Base-by-base conservation (phyloP, 2,113 vertebrate species). In the Rhynchomys soricoides region DNA sequence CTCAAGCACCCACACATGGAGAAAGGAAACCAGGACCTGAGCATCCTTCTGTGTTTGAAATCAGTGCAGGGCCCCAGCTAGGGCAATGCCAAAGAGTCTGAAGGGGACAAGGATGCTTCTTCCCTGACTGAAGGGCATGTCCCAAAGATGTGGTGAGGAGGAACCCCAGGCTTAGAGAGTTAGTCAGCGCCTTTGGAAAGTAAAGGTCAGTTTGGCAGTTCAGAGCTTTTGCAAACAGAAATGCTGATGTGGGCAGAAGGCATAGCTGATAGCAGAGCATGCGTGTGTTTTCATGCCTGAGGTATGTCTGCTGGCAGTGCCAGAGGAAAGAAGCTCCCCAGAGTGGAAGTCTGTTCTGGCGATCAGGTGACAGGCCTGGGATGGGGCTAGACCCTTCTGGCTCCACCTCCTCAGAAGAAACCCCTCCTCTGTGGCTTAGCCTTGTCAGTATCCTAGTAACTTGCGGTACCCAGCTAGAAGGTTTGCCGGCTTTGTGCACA, bases 371-470 rank as follows among this genome's bases (percentile, higher is more conserved):
- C 16, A 34, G 82, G 82, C 59, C 59, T 34, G 15, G 40, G 59
- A 3, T 6, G 55, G 19, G 37, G 48, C 7, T 34, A 2, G n/a
- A 2, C 4, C 40, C 34, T 48, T 70, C 79, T 7, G 17, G 22
- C 21, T 37, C 43, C 59, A 34, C 21, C 31, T 10, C 40, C 17
- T 26, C 6, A 26, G 78, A 52, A 19, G 82, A 81, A 29, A 50
- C 8, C 0, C 22, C 79, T 82, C 7, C 6, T 0, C 16, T 43
- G 6, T 5, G 7, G 64, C 34, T 26, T 16, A 79, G 66, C 3
- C 13, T 48, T 10, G 6, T 8, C 3, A 4, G 4, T 5, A 0
- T 10, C 3, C 59, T 86, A 16, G 64, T 34, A 64, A 2, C 0
- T 12, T 12, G 29, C 12, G 62, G n/a, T 43, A 6, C 26, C 26